Percentiles rank a stretch among this genome's conserved stretches.
These are phyloP conservation scores for Drosophila melanogaster DNA, from an alignment of 1,140 invertebrate genomes.

Conservation along the genomic window DNA sequence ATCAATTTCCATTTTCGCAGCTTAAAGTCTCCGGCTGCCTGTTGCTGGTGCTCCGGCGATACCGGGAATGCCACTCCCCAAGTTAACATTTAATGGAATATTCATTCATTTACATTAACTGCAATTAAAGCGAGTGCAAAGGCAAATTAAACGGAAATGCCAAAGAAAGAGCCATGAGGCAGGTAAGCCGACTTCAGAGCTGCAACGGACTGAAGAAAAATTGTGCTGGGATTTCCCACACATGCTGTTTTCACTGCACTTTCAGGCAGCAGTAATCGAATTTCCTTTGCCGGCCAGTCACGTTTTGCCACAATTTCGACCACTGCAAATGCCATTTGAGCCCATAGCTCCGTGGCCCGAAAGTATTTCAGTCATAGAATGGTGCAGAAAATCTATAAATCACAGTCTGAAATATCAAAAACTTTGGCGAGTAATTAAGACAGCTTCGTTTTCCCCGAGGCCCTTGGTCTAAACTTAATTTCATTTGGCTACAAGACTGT, in stretches of 20 bases:
- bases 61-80: neutral
- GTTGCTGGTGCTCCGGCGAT: conserved; percentile 29
- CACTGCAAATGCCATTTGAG: conserved; percentile 27
- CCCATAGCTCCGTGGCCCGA: conserved; percentile 6
- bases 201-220: neutral
- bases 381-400: conserved; percentile 23
- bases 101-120: conserved; percentile 62
- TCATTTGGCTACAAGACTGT: conserved; percentile 25
- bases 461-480: conserved; percentile 20
- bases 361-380: conserved; percentile 26
- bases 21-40: conserved; percentile 13
- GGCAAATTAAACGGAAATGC: conserved; percentile 44
- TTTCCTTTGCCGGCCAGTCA: conserved; percentile 33
- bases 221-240: conserved; percentile 7
- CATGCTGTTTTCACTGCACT: conserved; percentile 5
- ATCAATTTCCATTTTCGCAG: conserved; percentile 47
- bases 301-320: conserved; percentile 24
- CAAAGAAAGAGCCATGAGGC: conserved; percentile 4
- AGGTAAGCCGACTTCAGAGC: conserved; percentile 8
- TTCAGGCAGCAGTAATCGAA: conserved; percentile 26
- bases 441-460: conserved; percentile 15
- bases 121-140: conserved; percentile 40
- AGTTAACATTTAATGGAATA: conserved; percentile 47
- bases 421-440: conserved; percentile 59
- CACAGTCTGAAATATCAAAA: conserved; percentile 50